phyloP scores from a whole-genome alignment of 2,113 vertebrate species.

The Myiagra hebetior region DNA sequence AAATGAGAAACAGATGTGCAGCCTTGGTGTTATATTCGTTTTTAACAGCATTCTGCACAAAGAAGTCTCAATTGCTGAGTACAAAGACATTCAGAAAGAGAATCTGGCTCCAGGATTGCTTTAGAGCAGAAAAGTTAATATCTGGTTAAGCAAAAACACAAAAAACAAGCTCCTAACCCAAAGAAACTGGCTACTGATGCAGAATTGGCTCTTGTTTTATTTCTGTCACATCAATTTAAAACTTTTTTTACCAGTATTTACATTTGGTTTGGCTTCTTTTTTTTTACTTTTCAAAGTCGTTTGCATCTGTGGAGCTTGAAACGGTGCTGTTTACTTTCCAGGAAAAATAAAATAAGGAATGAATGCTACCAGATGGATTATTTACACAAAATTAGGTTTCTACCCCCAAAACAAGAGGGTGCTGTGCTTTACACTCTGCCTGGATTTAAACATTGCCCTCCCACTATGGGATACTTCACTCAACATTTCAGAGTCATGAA shows the following conservation, averaged over 20 bases:
- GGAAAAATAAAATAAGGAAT: background rate
- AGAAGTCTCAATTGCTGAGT: background rate
- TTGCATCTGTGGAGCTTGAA: background rate
- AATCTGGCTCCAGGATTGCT: background rate
- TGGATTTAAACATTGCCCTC: background rate
- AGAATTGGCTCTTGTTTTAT: background rate
- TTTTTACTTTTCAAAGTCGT: background rate
- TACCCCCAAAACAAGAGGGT: background rate
- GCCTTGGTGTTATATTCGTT: background rate
- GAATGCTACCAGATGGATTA: background rate
- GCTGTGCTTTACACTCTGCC: background rate
- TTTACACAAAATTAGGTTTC: background rate
- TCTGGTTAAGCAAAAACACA: background rate
- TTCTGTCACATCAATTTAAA: background rate
- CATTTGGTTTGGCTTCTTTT: background rate
- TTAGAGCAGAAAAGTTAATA: background rate
- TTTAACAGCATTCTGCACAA: background rate
- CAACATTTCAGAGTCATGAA: background rate
- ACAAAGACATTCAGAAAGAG: background rate
- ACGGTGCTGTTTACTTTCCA: background rate
- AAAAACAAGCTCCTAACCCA: background rate
- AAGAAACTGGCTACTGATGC: background rate
- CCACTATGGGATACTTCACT: background rate
- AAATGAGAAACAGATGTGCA: conserved; percentile 47
- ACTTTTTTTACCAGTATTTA: background rate